Evolutionary conservation across 2,888 invertebrate genomes (phyloP), one percentile per base, ranked within the genome.

Genomic region (Galerucella pusilla): DNA sequence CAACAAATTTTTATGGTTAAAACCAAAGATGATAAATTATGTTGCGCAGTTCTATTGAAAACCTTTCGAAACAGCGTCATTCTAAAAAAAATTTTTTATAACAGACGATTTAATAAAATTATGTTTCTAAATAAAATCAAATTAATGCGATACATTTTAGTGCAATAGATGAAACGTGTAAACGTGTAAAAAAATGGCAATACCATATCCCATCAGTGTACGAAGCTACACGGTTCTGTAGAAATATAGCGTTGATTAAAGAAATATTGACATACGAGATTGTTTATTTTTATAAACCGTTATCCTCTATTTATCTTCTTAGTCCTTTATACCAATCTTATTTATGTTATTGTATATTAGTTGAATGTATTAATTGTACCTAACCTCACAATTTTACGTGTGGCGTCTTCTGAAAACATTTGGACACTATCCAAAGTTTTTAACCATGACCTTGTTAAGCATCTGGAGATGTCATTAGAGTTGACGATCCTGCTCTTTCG

Each of bases 221-320:
- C 85, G 85, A 84, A 80, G 78, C 77, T 85, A 87, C 86, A 87
- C 86, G 82, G 83, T 84, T 86, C 85, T 87, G 87, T 88, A 88
- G 87, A 85, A 84, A 82, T 85, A 86, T 87, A 87, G 87, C 85
- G 85, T 87, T 87, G 87, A 87, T 88, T 88, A 88, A 87, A 87
- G 85, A 87, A 87, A 86, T 85, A 86, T 86, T 86, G 84, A 85
- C 86, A 87, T 71, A 68, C 14, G 2, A 46, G n/a, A 57, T 10
- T 57, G 57, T 57, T 57, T 57, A 57, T 57, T 57, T 57, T 57
- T 4, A 57, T 20, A 57, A 57, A n/a, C 52, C n/a, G 14, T 59
- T 35, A 46, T 12, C 35, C 65, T 49, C 65, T 42, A 28, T 71
- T 49, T 25, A 42, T 49, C 20, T 7, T 16, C 14, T 46, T 45